Evolutionary conservation across 2,113 vertebrate species (phyloP).

Genomic region (Sardina pilchardus): DNA sequence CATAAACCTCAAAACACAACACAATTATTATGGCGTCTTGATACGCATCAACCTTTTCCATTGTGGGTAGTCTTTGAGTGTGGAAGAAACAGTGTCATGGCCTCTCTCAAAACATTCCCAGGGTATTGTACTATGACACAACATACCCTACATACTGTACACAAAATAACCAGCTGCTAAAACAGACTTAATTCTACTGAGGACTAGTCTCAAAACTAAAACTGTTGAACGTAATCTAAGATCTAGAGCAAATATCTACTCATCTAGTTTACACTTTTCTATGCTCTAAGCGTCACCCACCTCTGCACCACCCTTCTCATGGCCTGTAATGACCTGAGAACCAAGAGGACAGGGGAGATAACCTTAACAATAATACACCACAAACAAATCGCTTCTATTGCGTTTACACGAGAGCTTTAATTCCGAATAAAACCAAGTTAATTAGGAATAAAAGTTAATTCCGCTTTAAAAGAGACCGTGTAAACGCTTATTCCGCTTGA

Average conservation of each 20-base stretch:
- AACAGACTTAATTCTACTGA: not conserved
- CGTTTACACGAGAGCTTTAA: too few relatives aligned
- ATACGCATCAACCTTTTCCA: not conserved
- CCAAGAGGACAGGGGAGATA: slow-evolving; percentile 26
- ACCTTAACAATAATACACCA: slow-evolving; percentile 6
- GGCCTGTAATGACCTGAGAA: slow-evolving; percentile 43
- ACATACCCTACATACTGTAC: not conserved
- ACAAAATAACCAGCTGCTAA: not conserved
- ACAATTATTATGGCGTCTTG: not conserved
- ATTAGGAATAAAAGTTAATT: too few relatives aligned
- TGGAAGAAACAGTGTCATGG: not conserved
- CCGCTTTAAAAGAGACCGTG: too few relatives aligned
- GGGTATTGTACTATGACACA: too few relatives aligned
- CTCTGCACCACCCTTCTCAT: slow-evolving; percentile 41
- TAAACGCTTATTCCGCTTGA: too few relatives aligned
- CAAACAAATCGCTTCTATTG: not conserved
- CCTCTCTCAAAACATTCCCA: not conserved
- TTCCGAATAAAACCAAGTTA: too few relatives aligned
- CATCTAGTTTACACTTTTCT: not conserved
- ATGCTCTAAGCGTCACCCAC: slow-evolving; percentile 22
- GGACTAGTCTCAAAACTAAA: not conserved
- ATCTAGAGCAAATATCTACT: not conserved
- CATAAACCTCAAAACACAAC: not conserved
- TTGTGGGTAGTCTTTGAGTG: not conserved
- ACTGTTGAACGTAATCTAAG: not conserved